Base-by-base conservation (phyloP, 2,888 invertebrate genomes). In the Hemithea aestivaria region DNA sequence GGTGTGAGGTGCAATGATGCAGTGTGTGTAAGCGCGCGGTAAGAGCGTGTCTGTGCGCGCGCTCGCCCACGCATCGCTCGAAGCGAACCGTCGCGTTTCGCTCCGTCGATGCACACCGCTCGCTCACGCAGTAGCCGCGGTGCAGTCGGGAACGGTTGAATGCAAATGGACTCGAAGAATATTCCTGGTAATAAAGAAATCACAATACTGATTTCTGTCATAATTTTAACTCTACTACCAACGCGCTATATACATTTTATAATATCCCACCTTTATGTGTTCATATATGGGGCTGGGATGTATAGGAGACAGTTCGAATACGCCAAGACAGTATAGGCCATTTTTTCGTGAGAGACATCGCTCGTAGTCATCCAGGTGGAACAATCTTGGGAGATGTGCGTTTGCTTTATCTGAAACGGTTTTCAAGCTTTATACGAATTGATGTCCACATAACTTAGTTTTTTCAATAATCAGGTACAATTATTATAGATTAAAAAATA, bases 261-360 rank as follows among this genome's bases (percentile, higher is more conserved):
- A n/a, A n/a, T n/a, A n/a, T n/a, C n/a, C n/a, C n/a, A 60, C 63
- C 54, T 54, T 49, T 28, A 62, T 52, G 10, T 52, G 23, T 2
- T 56, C 48, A 26, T 54, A 61, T 5, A 38, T 38, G 3, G 39
- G 43, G 28, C 56, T 54, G n/a, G 50, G 48, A 5, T 33, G 35
- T 8, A 40, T 36, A 2, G 59, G 53, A 3, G 38, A 38, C 2
- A 61, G 48, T 10, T 59, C 46, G 11, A 65, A 58, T 21, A 35
- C 44, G 1, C 66, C 66, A 6, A 61, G 46, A 34, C 65, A 66
- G 42, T 59, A 66, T 3, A 63, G 9, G 1, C 60, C 59, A 10
- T 51, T 35, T 6, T 26, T 29, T 33, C 32, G 43, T 4, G 52
- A 32, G 11, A 65, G 39, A 30, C 66, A 66, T 25, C 49, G 41